Percentiles rank a stretch among this genome's conserved stretches.
Conservation (phyloP, 2,797 vertebrate genomes). For the Brotogeris chrysoptera region DNA sequence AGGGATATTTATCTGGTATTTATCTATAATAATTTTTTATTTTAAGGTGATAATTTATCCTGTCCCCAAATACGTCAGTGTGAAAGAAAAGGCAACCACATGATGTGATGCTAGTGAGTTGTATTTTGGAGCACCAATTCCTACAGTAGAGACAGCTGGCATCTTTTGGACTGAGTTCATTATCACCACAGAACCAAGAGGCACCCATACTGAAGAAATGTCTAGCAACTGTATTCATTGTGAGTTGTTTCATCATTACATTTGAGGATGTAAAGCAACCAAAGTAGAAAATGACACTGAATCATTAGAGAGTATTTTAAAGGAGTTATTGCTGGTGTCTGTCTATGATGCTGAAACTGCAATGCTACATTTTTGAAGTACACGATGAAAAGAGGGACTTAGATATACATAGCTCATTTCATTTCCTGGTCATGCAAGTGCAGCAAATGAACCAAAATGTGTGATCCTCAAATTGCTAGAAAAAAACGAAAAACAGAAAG, state of each 20-base stretch:
- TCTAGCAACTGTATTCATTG: not conserved
- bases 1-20: not conserved
- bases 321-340: not conserved
- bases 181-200: not conserved
- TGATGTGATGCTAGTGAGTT: not conserved
- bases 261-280: not conserved
- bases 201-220: not conserved
- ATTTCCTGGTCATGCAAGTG: not conserved
- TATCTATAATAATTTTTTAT: too few species aligned
- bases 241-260: not conserved
- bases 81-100: not conserved
- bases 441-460: slow-evolving; percentile 17
- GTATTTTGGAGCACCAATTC: not conserved
- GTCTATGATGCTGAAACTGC: not conserved
- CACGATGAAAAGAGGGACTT: not conserved
- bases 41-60: not conserved
- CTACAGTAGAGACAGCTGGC: not conserved
- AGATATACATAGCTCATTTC: not conserved
- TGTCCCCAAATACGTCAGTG: not conserved
- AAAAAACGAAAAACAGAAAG: not conserved
- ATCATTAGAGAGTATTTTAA: not conserved
- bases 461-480: not conserved
- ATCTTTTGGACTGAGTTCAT: not conserved
- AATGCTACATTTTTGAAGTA: not conserved
- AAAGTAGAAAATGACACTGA: slow-evolving; percentile 24